Conservation (phyloP, 2,113 vertebrate genomes). For the Cyprinus carpio region DNA sequence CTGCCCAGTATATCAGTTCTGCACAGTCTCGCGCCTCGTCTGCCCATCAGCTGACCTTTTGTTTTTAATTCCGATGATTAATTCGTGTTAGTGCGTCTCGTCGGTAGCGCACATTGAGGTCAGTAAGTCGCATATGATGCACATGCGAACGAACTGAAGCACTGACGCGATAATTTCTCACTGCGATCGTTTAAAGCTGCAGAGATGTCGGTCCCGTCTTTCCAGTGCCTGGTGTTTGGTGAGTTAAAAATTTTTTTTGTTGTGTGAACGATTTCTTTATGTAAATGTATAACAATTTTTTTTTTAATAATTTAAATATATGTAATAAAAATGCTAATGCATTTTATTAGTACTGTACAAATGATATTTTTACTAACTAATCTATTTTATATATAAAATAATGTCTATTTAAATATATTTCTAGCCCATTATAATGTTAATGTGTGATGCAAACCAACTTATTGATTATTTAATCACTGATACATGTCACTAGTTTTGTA, state of each 20-base stretch:
- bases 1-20: background rate
- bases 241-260: background rate
- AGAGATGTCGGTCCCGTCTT: constrained; percentile 25
- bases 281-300: background rate
- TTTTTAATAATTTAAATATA: background rate
- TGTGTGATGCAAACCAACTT: background rate
- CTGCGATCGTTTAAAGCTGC: constrained; percentile 18
- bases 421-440: background rate
- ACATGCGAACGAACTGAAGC: background rate
- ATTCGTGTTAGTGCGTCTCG: background rate
- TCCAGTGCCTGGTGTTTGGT: constrained; percentile 42
- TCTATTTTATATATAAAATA: too few relatives aligned
- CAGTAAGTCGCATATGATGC: constrained; percentile 37
- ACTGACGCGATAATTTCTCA: background rate
- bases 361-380: too few relatives aligned
- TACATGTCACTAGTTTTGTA: background rate
- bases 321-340: too few relatives aligned
- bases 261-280: background rate
- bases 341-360: too few relatives aligned
- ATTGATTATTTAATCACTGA: background rate
- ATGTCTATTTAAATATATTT: background rate
- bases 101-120: constrained; percentile 22
- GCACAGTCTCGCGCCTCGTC: background rate
- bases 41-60: background rate
- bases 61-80: constrained; percentile 10